Evolutionary conservation across 2,888 invertebrate species (phyloP), one percentile per base, ranked within the genome.

Genomic region (Bombylius major): DNA sequence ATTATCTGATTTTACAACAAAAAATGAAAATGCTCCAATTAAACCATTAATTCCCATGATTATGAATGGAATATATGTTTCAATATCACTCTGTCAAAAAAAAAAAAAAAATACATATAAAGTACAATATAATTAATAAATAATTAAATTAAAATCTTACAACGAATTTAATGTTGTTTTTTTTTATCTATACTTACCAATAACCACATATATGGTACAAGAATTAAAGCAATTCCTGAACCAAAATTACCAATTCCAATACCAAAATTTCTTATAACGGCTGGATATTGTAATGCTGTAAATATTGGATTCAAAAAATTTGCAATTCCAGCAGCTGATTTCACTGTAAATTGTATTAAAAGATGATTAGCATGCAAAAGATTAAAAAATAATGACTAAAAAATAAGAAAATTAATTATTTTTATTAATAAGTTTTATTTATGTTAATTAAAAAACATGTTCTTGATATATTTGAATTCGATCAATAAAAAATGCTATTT

Each of bases 221-320:
- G 74, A 68, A 89, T 86, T 51, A 89, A 75, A 3, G 84, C 88
- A n/a, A 87, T 72, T 14, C 89, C 86, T 0, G 87, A 84, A 1
- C 86, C 79, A 56, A 87, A 79, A 66, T 89, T 88, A 61, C 86
- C 86, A 55, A 84, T 82, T 11, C 86, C 86, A 14, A 86, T 81
- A 4, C 85, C 85, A 44, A 84, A 77, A 63, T 84, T 86, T 56
- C 86, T 77, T 62, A 86, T 80, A 53, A 82, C 76, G 5, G 85
- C 85, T 1, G 86, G 86, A 69, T 84, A 86, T 59, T 85, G 76
- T 67, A 84, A 83, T 4, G 85, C 84, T 0, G 85, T 85, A 69
- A 79, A 85, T 50, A 84, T 82, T 1, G 89, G 89, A 69, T 87
- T 77, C 66, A 88, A 83, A 68, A 85, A 87, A 68, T 89, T 89